Conservation (phyloP, 2,113 vertebrate species). For the Anthoscopus minutus region DNA sequence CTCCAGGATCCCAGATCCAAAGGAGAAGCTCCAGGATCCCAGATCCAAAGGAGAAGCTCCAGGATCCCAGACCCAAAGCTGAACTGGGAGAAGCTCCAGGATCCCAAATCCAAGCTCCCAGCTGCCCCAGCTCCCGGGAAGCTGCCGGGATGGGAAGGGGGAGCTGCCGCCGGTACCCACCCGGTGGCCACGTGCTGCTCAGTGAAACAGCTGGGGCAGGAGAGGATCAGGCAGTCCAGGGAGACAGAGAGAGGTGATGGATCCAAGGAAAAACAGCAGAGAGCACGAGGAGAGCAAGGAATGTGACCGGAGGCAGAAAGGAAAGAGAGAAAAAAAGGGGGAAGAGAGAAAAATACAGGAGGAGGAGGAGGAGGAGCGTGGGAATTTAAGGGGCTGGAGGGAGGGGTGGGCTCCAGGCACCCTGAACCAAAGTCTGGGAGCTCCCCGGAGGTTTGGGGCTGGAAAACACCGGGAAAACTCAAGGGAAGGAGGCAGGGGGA, state of each 20-base stretch:
- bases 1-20: too few relatives aligned
- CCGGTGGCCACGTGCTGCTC: conserved; percentile 73
- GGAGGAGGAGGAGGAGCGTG: background rate
- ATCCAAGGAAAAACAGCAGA: conserved; percentile 63
- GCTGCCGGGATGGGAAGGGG: too few relatives aligned
- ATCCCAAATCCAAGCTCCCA: too few relatives aligned
- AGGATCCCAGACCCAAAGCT: too few relatives aligned
- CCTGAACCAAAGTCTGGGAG: background rate
- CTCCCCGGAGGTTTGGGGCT: background rate
- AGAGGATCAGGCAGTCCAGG: conserved; percentile 62
- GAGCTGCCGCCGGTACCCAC: conserved; percentile 65
- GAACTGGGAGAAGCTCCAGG: too few relatives aligned
- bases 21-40: too few relatives aligned
- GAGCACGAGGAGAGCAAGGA: conserved; percentile 53
- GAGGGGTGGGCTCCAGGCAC: background rate
- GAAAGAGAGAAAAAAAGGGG: background rate
- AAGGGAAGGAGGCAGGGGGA: background rate
- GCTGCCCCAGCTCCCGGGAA: background rate
- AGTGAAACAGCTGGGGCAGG: conserved; percentile 74
- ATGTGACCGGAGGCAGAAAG: conserved; percentile 1
- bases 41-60: too few relatives aligned
- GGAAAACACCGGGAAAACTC: fast-evolving
- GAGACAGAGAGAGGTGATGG: conserved; percentile 53
- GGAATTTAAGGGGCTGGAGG: background rate
- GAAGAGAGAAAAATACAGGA: background rate